A percentile compares a stretch with the other conserved stretches of the same genome.
These are phyloP conservation scores for Bombus consobrinus DNA, from an alignment of 1,140 invertebrate genomes.

Conservation along the genomic window DNA sequence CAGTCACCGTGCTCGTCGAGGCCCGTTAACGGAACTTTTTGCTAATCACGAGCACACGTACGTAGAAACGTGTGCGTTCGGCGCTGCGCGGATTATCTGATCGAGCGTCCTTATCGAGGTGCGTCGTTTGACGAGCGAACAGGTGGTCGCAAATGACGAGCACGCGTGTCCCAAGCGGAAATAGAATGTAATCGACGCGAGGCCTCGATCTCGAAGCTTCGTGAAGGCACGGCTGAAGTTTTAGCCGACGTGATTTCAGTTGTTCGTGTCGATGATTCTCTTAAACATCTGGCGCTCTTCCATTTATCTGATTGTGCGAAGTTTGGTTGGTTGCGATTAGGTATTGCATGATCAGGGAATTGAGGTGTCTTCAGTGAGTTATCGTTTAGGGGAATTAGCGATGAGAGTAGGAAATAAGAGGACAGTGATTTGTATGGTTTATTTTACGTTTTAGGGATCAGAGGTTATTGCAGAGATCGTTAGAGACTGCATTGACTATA, in stretches of 20 bases:
- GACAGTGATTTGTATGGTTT: too few relatives aligned
- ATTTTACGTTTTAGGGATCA: too few relatives aligned
- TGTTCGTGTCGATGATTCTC: neutral
- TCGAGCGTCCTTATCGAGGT: conserved; percentile 2
- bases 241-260: neutral
- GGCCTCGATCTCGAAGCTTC: neutral
- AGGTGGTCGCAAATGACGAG: conserved; percentile 3
- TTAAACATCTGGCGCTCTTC: neutral
- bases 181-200: neutral
- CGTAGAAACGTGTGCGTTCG: neutral
- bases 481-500: too few relatives aligned
- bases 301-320: neutral
- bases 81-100: conserved; percentile 20
- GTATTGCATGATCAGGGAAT: rapidly evolving
- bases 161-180: conserved; percentile 12
- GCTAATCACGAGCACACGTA: conserved; percentile 10
- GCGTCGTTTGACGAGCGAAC: conserved; percentile 31
- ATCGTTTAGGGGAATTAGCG: too few relatives aligned
- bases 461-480: too few relatives aligned
- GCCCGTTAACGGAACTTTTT: conserved; percentile 19
- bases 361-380: too few relatives aligned
- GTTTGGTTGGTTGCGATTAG: neutral
- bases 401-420: too few relatives aligned
- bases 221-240: rapidly evolving
- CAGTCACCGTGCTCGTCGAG: neutral